Base-by-base conservation (phyloP, 2,797 vertebrate genomes). In the Mastacembelus armatus region DNA sequence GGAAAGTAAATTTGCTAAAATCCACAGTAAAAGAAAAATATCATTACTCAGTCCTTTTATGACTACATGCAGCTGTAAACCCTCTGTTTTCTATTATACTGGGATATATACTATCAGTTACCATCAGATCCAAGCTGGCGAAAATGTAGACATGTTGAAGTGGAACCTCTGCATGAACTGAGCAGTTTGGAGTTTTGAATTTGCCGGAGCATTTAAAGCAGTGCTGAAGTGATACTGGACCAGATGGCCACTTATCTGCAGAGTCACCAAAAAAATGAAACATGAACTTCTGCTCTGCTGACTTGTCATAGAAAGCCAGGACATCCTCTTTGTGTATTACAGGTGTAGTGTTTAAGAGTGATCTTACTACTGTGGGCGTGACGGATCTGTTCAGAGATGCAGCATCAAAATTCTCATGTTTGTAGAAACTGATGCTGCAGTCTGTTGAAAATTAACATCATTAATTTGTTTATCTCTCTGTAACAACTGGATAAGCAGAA, bases 231-330 rank as follows among this genome's bases (percentile, higher is more conserved):
- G 22, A 22, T 12, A 32, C 29, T 40, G 35, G 54, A 30, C 24
- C 21, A 19, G 35, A 39, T 43, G 56, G 32, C 26, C 29, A 29
- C 42, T 29, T 52, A 15, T 72, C 33, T 45, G 15, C 36, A 10
- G 39, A 44, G 16, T 32, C 49, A 45, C 49, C 49, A 11, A 33
- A n/a, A n/a, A n/a, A n/a, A 38, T 47, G 67, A 68, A 75, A 78
- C 43, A 4, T 5, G 79, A 61, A 26, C 74, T 33, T 0, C n/a
- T 18, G 16, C 43, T 38, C 30, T 29, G 47, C 52, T 10, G 39
- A 29, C 52, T 45, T 68, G 71, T 71, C 66, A 69, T 48, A 11
- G 27, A 52, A 11, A 5, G 27, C n/a, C 10, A 57, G 35, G 55
- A 70, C 30, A 6, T 49, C 32, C n/a, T 47, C 49, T 19, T 44